Evolutionary conservation across 1,140 invertebrate genomes (phyloP).

Genomic region (Diachasma alloeum): DNA sequence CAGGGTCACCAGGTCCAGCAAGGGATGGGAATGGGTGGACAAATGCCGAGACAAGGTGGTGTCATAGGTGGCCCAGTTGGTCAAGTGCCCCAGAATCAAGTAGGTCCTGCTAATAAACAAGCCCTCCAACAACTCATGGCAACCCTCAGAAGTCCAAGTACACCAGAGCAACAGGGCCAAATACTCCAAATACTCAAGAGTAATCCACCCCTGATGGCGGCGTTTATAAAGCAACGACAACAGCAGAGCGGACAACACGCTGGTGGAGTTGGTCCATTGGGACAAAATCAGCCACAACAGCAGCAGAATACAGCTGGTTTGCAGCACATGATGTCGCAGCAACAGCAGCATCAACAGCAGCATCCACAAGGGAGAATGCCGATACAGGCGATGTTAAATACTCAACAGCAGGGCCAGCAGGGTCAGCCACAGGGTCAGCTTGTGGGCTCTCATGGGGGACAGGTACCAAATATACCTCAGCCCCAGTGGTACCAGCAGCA

Average conservation of each 20-base stretch:
- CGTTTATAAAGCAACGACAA: constrained; percentile 93
- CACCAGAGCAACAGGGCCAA: constrained; percentile 93
- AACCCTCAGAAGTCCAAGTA: constrained; percentile 86
- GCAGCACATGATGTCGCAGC: constrained; percentile 68
- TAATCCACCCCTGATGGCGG: constrained; percentile 96
- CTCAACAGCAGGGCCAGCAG: constrained; percentile 46
- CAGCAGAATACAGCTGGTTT: constrained; percentile 56
- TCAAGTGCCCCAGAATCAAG: constrained; percentile 52
- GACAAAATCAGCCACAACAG: constrained; percentile 65
- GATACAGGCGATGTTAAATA: constrained; percentile 38
- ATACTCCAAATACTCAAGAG: constrained; percentile 92
- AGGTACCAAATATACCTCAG: constrained; percentile 61
- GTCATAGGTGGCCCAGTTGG: constrained; percentile 61
- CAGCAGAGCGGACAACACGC: constrained; percentile 57
- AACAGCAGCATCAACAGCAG: constrained; percentile 58
- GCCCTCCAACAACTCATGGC: constrained; percentile 90
- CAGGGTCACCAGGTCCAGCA: constrained; percentile 60
- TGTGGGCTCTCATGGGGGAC: constrained; percentile 24
- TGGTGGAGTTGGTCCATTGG: constrained; percentile 50
- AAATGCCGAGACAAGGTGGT: constrained; percentile 61
- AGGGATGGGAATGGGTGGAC: constrained; percentile 56
- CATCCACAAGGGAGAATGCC: constrained; percentile 48
- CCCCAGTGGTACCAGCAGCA: constrained; percentile 62
- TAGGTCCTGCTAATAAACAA: constrained; percentile 68
- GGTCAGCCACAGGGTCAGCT: constrained; percentile 48